Evolutionary conservation across 2,797 vertebrate species (phyloP).

Genomic region (Sebastes vulpes): DNA sequence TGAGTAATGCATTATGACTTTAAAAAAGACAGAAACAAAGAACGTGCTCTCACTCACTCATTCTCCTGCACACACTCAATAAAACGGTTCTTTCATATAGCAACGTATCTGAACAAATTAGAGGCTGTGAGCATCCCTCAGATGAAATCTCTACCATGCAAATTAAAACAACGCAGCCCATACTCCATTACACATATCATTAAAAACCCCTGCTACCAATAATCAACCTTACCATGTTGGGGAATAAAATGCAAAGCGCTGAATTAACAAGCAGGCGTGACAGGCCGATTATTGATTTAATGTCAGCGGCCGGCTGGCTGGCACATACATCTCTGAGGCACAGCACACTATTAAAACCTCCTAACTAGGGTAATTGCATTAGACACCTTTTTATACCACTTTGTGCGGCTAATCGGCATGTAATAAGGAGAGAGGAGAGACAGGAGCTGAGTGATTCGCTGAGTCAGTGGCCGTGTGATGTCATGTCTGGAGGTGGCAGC

Average conservation of each 20-base stretch:
- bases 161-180: conserved; percentile 55
- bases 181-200: conserved; percentile 73
- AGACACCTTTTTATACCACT: conserved; percentile 79
- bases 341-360: conserved; percentile 73
- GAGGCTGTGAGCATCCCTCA: conserved; percentile 41
- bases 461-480: conserved; percentile 58
- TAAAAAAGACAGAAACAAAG: conserved; percentile 11
- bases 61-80: conserved; percentile 7
- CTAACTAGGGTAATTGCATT: conserved; percentile 80
- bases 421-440: conserved; percentile 69
- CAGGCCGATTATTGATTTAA: conserved; percentile 81
- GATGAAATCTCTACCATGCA: conserved; percentile 64
- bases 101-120: conserved; percentile 58
- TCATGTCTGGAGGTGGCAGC: conserved; percentile 27
- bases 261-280: conserved; percentile 78
- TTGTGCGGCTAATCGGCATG: conserved; percentile 75
- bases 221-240: conserved; percentile 72
- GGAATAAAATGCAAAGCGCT: conserved; percentile 70
- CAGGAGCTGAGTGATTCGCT: conserved; percentile 40
- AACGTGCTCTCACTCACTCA: not conserved
- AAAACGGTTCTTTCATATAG: conserved; percentile 45
- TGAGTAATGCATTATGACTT: conserved; percentile 18
- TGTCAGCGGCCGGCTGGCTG: conserved; percentile 59
- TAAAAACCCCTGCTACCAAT: conserved; percentile 67
- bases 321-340: conserved; percentile 64